These are phyloP conservation scores for Hippocampus mohnikei DNA, from an alignment of 2,113 vertebrate genomes.

Conservation along the genomic window DNA sequence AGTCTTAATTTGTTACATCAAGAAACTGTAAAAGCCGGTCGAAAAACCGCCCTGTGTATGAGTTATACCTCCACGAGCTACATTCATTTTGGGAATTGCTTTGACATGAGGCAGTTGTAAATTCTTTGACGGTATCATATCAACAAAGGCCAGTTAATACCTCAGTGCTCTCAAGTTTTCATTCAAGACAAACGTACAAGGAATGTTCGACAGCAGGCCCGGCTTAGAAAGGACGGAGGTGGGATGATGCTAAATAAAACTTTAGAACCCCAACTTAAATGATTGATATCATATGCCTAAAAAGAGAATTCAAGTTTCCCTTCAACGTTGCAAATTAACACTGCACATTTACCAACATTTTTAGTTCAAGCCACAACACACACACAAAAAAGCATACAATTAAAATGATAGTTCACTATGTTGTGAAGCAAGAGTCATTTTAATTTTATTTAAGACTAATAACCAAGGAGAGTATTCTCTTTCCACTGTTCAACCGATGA, in stretches of 20 bases:
- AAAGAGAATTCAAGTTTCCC: neutral
- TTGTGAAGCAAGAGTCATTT: neutral
- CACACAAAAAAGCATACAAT: neutral
- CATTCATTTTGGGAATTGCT: slow-evolving; percentile 65
- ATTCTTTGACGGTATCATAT: slow-evolving; percentile 12
- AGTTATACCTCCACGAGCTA: slow-evolving; percentile 39
- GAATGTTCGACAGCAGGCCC: too few species aligned
- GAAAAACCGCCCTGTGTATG: slow-evolving; percentile 46
- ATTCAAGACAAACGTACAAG: neutral
- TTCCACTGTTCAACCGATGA: neutral
- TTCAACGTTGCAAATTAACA: neutral
- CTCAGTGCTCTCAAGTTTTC: neutral
- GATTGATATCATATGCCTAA: neutral
- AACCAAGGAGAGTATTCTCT: neutral
- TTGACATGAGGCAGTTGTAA: slow-evolving; percentile 48
- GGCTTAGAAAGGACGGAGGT: neutral
- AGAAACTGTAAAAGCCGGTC: too few species aligned
- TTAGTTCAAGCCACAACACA: neutral
- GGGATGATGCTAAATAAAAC: neutral
- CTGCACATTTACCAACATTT: neutral
- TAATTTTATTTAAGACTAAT: neutral
- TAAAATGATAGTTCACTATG: neutral
- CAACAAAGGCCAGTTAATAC: neutral
- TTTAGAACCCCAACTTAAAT: neutral
- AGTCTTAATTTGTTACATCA: slow-evolving; percentile 8